Evolutionary conservation across 2,113 vertebrate genomes (phyloP).

Genomic region (Spea bombifrons): DNA sequence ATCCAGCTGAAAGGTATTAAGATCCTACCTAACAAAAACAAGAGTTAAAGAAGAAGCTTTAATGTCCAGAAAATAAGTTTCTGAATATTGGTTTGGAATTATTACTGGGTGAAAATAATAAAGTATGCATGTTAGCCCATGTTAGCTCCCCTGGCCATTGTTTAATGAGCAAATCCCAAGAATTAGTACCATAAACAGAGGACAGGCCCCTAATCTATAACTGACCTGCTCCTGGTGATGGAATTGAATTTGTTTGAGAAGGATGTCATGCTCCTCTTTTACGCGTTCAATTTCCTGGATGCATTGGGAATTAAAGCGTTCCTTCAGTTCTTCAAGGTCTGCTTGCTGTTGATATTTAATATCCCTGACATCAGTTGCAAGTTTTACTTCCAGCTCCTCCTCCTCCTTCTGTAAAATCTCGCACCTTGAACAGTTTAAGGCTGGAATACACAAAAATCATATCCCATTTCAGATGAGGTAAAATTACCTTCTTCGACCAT

Average conservation of each 20-base stretch:
- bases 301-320: conserved; percentile 71
- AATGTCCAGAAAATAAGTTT: too few relatives aligned
- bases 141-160: too few relatives aligned
- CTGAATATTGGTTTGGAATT: too few relatives aligned
- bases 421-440: conserved; percentile 74
- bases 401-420: conserved; percentile 87
- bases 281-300: conserved; percentile 62
- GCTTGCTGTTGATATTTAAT: conserved; percentile 74
- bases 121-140: too few relatives aligned
- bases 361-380: conserved; percentile 74
- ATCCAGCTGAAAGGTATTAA: too few relatives aligned
- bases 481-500: too few relatives aligned
- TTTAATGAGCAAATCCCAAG: too few relatives aligned
- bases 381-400: conserved; percentile 77
- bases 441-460: conserved; percentile 56
- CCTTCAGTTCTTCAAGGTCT: conserved; percentile 76
- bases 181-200: too few relatives aligned
- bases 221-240: conserved; percentile 80
- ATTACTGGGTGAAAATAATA: too few relatives aligned
- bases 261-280: conserved; percentile 64
- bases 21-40: too few relatives aligned
- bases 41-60: too few relatives aligned
- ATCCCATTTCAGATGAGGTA: too few relatives aligned
- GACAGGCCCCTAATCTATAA: conserved; percentile 8
- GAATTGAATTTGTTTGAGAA: conserved; percentile 56